Conservation (phyloP, 2,113 vertebrate genomes). For the Brachyhypopomus gauderio region DNA sequence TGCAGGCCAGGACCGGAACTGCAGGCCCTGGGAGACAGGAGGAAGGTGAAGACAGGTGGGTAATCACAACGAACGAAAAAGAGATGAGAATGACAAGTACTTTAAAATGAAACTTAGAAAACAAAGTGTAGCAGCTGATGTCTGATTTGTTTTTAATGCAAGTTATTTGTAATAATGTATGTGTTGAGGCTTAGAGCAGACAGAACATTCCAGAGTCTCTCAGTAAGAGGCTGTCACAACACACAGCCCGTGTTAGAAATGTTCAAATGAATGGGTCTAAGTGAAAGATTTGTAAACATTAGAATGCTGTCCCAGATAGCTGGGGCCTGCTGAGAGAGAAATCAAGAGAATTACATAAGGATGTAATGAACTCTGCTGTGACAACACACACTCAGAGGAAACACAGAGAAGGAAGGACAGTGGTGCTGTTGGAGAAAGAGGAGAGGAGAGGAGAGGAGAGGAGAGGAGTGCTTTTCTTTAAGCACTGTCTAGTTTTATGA, state of each 20-base stretch:
- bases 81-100: not conserved
- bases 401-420: conserved; percentile 22
- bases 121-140: not conserved
- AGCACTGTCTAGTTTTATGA: not conserved
- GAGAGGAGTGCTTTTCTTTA: not conserved
- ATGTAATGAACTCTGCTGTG: conserved; percentile 65
- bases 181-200: not conserved
- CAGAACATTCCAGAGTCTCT: not conserved
- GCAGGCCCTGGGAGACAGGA: not conserved
- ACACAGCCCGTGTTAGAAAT: conserved; percentile 16
- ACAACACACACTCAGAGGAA: conserved; percentile 54
- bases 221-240: not conserved
- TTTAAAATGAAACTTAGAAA: not conserved
- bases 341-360: conserved; percentile 51
- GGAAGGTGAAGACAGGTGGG: not conserved
- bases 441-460: not conserved
- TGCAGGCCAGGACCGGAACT: not conserved
- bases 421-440: not conserved
- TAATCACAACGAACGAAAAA: not conserved
- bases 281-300: conserved; percentile 57
- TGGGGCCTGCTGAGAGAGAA: conserved; percentile 50
- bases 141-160: not conserved
- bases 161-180: not conserved
- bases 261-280: conserved; percentile 19
- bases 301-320: conserved; percentile 53